Conservation (phyloP, 2,888 invertebrate genomes). For the Macropis europaea region DNA sequence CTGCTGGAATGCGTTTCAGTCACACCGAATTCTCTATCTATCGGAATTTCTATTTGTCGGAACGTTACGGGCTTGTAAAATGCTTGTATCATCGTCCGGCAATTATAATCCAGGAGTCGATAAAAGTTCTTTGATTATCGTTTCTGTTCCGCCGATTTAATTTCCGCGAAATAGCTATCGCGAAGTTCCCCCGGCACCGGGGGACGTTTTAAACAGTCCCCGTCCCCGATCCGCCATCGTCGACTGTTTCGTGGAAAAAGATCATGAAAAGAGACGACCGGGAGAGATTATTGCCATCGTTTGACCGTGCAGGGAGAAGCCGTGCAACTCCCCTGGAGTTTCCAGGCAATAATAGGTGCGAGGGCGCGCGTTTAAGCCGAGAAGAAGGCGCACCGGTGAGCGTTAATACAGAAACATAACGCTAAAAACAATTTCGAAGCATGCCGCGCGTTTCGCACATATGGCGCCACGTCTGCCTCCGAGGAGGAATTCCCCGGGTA, state of each 20-base stretch:
- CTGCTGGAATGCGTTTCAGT: too few species aligned
- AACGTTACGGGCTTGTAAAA: conserved; percentile 4
- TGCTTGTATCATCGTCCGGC: neutral
- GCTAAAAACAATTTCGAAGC: conserved; percentile 54
- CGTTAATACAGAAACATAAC: conserved; percentile 72
- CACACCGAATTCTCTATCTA: too few species aligned
- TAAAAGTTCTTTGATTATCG: conserved; percentile 8
- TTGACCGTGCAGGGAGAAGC: conserved; percentile 17
- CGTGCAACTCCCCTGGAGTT: conserved; percentile 29
- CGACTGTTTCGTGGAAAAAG: neutral
- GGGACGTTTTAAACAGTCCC: conserved; percentile 3
- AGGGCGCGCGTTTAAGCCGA: conserved; percentile 25
- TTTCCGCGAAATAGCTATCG: neutral
- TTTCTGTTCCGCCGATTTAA: neutral
- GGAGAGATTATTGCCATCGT: conserved; percentile 19
- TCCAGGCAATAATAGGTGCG: conserved; percentile 28
- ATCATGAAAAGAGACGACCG: conserved; percentile 15
- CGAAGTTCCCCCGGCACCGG: neutral
- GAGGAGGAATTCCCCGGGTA: conserved; percentile 36
- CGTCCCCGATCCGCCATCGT: neutral
- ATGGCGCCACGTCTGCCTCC: conserved; percentile 56
- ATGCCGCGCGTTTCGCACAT: conserved; percentile 55
- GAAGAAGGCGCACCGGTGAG: conserved; percentile 55
- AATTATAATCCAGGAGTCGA: conserved; percentile 1
- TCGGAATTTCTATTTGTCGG: neutral